Base-by-base conservation (phyloP, 1,140 invertebrate species). In the Drosophila kanapiae region DNA sequence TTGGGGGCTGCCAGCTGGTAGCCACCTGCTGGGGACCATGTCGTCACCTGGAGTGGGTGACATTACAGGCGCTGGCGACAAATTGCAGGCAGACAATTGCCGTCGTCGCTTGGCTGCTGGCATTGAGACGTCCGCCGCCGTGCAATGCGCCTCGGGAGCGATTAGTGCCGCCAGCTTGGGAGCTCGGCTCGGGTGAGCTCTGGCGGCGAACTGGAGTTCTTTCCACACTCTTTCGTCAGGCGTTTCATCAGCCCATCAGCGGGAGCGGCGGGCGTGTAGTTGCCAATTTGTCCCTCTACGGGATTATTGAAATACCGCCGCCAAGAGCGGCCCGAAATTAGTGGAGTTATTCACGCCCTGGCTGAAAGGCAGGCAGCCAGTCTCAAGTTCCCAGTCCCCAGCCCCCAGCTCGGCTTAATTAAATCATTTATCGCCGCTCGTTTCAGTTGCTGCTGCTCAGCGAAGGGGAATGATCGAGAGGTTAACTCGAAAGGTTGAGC, bases 91-190 rank as follows among this genome's bases (percentile, higher is more conserved):
- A 56, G 74, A 69, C 74, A 76, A 77, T 77, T 77, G 58, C 47
- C 38, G 47, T 57, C 38, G 70, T 45, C 53, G 60, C 53, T 67
- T 75, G 38, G 71, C 53, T 67, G 75, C 68, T 74, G 68, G 63
- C 63, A 78, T 78, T 78, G 75, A 77, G 63, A 42, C 35, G 62
- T 54, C 63, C 35, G 53, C 29, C n/a, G 48, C 51, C 18, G 51
- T 77, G 74, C 40, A 48, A 29, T 53, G 35, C 45, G 59, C 38
- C 54, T 57, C 37, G 60, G 38, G 18, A 42, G 63, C 75, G 64
- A 78, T 78, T 78, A 78, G 75, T 77, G 64, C 49, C 75, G 75
- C 75, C 75, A 78, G 75, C 75, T 78, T 78, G 70, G 31, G 10
- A 49, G 43, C 62, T 43, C 27, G 6, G 53, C 13, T 48, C 14